These are phyloP conservation scores for Neolamprologus cancellatus DNA, from an alignment of 2,113 vertebrate genomes.

Conservation along the genomic window DNA sequence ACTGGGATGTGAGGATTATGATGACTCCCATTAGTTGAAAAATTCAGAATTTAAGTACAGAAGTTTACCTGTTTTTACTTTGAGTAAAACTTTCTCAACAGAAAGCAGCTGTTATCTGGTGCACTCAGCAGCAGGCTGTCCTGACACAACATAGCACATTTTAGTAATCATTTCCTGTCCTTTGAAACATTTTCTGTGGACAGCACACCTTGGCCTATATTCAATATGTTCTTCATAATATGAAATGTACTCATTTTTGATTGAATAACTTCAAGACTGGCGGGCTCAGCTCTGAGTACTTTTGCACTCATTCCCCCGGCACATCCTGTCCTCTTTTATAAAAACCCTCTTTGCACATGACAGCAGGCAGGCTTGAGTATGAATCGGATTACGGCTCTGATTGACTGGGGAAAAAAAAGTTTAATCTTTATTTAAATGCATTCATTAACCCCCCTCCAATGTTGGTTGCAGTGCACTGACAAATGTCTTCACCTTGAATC, in stretches of 20 bases:
- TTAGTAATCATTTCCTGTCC: conserved; percentile 37
- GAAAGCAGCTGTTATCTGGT: neutral
- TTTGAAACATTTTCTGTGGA: conserved; percentile 28
- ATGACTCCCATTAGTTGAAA: neutral
- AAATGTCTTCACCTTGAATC: conserved; percentile 38
- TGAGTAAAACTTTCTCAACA: neutral
- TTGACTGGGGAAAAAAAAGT: neutral
- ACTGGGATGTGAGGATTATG: neutral
- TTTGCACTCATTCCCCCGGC: conserved; percentile 2
- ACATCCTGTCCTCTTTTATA: conserved; percentile 48
- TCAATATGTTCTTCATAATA: conserved; percentile 36
- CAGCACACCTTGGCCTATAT: conserved; percentile 39
- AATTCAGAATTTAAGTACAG: neutral
- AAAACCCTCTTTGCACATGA: conserved; percentile 11
- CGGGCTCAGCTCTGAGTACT: conserved; percentile 49
- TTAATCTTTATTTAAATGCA: conserved; percentile 53
- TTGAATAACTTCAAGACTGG: conserved; percentile 57
- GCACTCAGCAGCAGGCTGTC: conserved; percentile 4
- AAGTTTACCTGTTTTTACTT: neutral
- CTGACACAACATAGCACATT: conserved; percentile 27
- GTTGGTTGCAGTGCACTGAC: neutral
- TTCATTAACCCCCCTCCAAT: conserved; percentile 36
- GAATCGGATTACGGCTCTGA: conserved; percentile 14
- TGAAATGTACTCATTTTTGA: conserved; percentile 57
- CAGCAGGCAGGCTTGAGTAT: neutral